Percentiles rank a stretch among this genome's conserved stretches.
These are phyloP conservation scores for Apamea monoglypha DNA, from an alignment of 2,888 invertebrate genomes.

Conservation along the genomic window DNA sequence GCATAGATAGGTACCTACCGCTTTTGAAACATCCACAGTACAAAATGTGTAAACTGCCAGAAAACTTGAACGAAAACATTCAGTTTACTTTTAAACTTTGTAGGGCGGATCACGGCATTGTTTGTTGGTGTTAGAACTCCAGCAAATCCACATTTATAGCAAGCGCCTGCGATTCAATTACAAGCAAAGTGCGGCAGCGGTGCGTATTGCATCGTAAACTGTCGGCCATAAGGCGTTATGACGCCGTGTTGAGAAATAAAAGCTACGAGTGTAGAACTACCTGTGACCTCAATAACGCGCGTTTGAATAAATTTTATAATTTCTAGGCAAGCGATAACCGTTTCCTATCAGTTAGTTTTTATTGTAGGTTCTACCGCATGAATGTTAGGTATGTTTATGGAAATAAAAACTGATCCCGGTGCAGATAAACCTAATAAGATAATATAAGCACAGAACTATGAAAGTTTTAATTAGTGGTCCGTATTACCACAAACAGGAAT, in stretches of 20 bases:
- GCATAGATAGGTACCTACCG: neutral
- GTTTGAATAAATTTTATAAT: conserved; percentile 67
- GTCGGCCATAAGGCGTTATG: conserved; percentile 85
- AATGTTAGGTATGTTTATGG: conserved; percentile 15
- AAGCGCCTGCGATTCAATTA: conserved; percentile 88
- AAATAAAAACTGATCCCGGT: neutral
- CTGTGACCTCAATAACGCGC: conserved; percentile 77
- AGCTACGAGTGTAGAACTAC: conserved; percentile 68
- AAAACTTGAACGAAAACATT: conserved; percentile 54
- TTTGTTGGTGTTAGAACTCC: conserved; percentile 73
- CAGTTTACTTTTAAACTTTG: conserved; percentile 69
- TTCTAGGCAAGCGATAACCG: conserved; percentile 53
- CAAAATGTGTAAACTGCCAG: conserved; percentile 41
- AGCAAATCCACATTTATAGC: conserved; percentile 81
- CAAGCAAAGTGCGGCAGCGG: conserved; percentile 84
- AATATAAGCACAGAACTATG: neutral
- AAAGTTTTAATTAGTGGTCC: neutral
- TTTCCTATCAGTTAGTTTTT: conserved; percentile 50
- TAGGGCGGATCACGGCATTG: conserved; percentile 67
- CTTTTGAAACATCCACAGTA: conserved; percentile 23
- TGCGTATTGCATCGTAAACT: conserved; percentile 88
- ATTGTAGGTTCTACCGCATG: conserved; percentile 10
- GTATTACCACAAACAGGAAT: neutral
- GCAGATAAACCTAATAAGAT: neutral
- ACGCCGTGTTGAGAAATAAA: conserved; percentile 78